A percentile compares a stretch with the other conserved stretches of the same genome.
phyloP scores from a whole-genome alignment of 2,113 vertebrate species.

The Seriola rivoliana region DNA sequence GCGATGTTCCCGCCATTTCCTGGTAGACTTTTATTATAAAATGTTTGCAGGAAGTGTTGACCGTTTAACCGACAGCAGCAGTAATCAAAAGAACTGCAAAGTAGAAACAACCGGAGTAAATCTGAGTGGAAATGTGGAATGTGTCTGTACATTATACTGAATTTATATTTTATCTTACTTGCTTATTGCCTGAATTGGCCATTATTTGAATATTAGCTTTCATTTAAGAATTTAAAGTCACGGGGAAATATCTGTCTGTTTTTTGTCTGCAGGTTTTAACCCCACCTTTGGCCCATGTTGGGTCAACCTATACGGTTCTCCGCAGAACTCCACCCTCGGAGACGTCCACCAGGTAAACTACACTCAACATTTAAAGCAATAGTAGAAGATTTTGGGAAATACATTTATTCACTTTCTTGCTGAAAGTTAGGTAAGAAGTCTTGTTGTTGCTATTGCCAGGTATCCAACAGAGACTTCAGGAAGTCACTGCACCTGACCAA shows the following conservation, averaged over 20 bases:
- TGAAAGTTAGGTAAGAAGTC: too few species aligned
- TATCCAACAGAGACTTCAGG: neutral
- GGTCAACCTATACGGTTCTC: constrained; percentile 94
- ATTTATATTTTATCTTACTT: neutral
- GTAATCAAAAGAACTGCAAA: too few species aligned
- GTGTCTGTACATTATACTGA: neutral
- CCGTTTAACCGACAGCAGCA: too few species aligned
- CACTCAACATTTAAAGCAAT: neutral
- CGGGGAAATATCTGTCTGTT: neutral
- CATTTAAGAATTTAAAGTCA: neutral
- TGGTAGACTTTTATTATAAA: too few species aligned
- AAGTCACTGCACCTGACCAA: neutral
- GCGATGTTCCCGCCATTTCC: too few species aligned
- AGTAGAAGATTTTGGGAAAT: neutral
- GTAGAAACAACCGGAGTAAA: neutral
- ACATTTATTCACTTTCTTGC: neutral
- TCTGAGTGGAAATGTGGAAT: too few species aligned
- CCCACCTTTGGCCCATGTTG: constrained; percentile 93
- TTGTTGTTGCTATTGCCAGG: neutral
- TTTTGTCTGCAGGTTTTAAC: constrained; percentile 85
- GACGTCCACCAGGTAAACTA: constrained; percentile 86
- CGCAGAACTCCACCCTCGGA: constrained; percentile 87
- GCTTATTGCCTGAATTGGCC: too few species aligned
- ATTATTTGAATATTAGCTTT: neutral
- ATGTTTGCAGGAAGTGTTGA: too few species aligned